A percentile compares a stretch with the other conserved stretches of the same genome.
Conservation (phyloP, 2,888 invertebrate species). For the Eudasyphora cyanicolor region DNA sequence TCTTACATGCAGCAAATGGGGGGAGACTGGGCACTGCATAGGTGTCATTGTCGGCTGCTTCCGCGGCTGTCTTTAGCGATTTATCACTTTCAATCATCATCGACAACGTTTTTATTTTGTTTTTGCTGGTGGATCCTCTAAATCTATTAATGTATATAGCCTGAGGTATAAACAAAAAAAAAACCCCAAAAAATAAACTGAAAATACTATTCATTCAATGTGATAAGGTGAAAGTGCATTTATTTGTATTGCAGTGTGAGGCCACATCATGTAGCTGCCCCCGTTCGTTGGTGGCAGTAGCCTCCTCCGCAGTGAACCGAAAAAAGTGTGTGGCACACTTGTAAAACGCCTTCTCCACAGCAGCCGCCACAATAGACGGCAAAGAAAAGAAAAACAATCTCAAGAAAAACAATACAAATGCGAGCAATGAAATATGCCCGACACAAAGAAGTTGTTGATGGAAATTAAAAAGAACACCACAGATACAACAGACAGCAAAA, state of each 20-base stretch:
- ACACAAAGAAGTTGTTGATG: conserved; percentile 47
- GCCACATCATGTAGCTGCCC: background rate
- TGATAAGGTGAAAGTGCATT: background rate
- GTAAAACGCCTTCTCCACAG: too few relatives aligned
- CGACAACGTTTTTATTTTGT: background rate
- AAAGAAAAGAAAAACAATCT: conserved; percentile 14
- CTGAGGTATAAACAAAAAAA: background rate
- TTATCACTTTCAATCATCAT: conserved; percentile 1
- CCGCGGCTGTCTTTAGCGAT: background rate
- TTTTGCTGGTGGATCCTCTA: background rate
- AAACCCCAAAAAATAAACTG: too few relatives aligned
- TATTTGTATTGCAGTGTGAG: background rate
- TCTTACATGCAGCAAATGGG: background rate
- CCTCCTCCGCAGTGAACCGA: background rate
- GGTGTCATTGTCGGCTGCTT: background rate
- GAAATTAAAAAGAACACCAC: conserved; percentile 55
- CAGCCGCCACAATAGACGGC: background rate
- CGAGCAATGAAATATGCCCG: background rate
- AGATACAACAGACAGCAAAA: background rate
- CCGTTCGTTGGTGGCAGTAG: background rate
- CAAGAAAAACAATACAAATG: background rate
- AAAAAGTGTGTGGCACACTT: background rate
- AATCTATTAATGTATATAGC: background rate
- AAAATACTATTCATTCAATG: background rate
- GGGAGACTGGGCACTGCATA: too few relatives aligned